phyloP scores from a whole-genome alignment of 2,113 vertebrate species.

The Salvator merianae region DNA sequence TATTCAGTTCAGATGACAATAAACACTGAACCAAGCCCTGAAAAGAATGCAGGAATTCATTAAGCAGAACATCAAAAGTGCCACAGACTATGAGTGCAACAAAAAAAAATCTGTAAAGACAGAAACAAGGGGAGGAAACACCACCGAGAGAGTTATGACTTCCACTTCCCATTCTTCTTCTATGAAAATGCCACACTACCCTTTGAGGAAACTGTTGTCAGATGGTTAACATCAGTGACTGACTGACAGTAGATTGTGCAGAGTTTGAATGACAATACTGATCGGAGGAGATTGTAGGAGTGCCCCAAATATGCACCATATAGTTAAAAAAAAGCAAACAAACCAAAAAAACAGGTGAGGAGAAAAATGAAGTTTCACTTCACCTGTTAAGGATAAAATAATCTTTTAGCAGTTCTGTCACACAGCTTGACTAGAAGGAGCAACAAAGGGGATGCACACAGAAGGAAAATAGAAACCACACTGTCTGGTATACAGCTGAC shows the following conservation, averaged over 20 bases:
- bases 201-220: not conserved
- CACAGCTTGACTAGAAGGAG: not conserved
- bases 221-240: not conserved
- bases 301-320: not conserved
- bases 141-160: not conserved
- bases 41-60: conserved; percentile 13
- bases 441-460: not conserved
- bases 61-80: not conserved
- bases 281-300: not conserved
- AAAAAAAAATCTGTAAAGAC: not conserved
- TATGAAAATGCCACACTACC: not conserved
- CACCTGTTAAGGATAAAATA: not conserved
- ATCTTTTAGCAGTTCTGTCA: no score
- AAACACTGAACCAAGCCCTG: conserved; percentile 76
- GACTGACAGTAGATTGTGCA: not conserved
- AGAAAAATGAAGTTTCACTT: not conserved
- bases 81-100: not conserved
- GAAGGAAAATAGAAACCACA: not conserved
- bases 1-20: conserved; percentile 76
- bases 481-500: not conserved
- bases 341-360: not conserved
- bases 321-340: not conserved
- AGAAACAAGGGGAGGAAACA: not conserved
- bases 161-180: not conserved
- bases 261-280: not conserved